Base-by-base conservation (phyloP, 2,113 vertebrate species). In the Bubalus kerabau region DNA sequence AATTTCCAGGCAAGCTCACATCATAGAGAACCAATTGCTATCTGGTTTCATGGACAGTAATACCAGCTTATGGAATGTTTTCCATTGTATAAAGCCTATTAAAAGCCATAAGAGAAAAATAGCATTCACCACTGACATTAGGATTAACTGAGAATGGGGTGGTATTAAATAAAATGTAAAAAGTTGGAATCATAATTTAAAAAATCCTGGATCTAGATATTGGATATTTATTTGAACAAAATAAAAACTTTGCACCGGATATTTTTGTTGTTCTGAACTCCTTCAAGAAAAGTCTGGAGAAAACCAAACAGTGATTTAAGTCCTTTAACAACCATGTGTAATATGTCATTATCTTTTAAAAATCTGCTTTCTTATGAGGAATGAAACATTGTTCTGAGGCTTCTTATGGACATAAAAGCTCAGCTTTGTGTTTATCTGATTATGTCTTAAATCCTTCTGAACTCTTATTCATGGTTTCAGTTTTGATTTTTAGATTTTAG, bases 401-500 rank as follows among this genome's bases (percentile, higher is more conserved):
- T 92, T 96, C 26, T 74, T 76, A 24, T 15, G 40, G 76, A 85
- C 56, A 56, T 91, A 84, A 74, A 90, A 90, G 62, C 67, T 90
- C 74, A 57, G 36, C 62, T 86, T 91, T 57, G n/a, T 91, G 40
- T 83, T 95, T 90, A 90, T 76, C 60, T 93, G 43, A 87, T 87
- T 87, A n/a, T 84, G 36, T 76, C 57, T 84, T 89, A 60, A 48
- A 57, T 92, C 36, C 56, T 92, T 86, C 14, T 80, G 40, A 83
- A 50, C 43, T 74, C 43, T 84, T 84, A 81, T 64, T 92, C 82
- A 76, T 88, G 43, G 43, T 83, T 90, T 83, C 46, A 56, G 82
- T 81, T 96, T 96, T 88, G 43, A 54, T 94, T 87, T 83, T 95
- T 78, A 91, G 48, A 57, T 91, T 87, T 87, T 78, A 60, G 4